Conservation (phyloP, 1,140 invertebrate genomes). For the Achatina immaculata region DNA sequence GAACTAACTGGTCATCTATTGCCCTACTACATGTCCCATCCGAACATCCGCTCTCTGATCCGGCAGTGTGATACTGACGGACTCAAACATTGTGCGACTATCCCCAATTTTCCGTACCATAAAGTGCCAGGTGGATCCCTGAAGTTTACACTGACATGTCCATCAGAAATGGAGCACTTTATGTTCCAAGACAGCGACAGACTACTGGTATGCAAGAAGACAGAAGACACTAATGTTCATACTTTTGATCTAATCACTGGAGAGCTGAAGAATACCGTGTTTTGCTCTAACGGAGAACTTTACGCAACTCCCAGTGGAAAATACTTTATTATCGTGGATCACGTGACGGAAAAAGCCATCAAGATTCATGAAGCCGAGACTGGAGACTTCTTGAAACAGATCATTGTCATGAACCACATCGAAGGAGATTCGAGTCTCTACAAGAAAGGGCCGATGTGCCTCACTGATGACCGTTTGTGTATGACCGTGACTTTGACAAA, state of each 20-base stretch:
- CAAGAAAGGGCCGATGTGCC: constrained; percentile 53
- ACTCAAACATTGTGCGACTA: constrained; percentile 59
- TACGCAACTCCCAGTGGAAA: constrained; percentile 63
- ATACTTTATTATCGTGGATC: constrained; percentile 65
- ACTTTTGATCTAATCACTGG: constrained; percentile 62
- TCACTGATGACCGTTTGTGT: constrained; percentile 61
- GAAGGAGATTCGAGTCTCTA: constrained; percentile 60
- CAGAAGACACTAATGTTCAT: constrained; percentile 52
- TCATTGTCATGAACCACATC: constrained; percentile 66
- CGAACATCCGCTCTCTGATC: constrained; percentile 62
- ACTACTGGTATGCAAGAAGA: constrained; percentile 56
- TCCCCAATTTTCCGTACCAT: constrained; percentile 66
- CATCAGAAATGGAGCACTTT: constrained; percentile 47
- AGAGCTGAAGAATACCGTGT: constrained; percentile 52
- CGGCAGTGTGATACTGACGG: constrained; percentile 63
- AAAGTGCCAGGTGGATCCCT: constrained; percentile 65
- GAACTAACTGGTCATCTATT: constrained; percentile 63
- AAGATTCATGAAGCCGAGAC: constrained; percentile 65
- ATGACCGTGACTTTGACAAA: constrained; percentile 60
- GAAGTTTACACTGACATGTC: constrained; percentile 56
- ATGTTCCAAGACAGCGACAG: constrained; percentile 50
- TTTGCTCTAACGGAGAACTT: constrained; percentile 64
- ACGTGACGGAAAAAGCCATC: constrained; percentile 64
- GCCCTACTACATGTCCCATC: constrained; percentile 60
- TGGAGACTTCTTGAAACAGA: constrained; percentile 63